A percentile compares a stretch with the other conserved stretches of the same genome.
Evolutionary conservation across 30 jellyfish, hydroid and myxozoan species (phyloP).

Genomic region (Aurelia sp.): DNA sequence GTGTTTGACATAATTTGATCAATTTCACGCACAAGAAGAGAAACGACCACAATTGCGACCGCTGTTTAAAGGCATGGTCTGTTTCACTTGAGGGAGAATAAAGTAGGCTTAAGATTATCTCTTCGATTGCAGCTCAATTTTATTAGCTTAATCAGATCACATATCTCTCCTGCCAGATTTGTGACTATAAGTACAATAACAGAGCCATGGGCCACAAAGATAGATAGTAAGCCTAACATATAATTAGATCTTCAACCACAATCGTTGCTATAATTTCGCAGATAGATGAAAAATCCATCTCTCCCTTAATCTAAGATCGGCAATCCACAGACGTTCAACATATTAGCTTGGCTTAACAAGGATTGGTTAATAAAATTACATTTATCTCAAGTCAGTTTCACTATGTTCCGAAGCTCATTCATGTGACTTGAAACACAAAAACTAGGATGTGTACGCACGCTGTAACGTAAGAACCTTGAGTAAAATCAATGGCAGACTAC

Average conservation of each 20-base stretch:
- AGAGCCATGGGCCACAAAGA: slow-evolving; percentile 8
- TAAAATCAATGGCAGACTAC: no score
- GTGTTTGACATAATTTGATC: no score
- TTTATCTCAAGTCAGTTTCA: slow-evolving; percentile 11
- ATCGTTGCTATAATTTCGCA: slow-evolving; percentile 40
- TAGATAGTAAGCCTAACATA: neutral
- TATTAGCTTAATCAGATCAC: slow-evolving; percentile 52
- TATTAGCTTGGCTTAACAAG: slow-evolving; percentile 62
- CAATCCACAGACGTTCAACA: slow-evolving; percentile 50
- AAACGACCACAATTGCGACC: no score
- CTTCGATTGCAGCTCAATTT: slow-evolving; percentile 39
- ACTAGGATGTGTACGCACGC: neutral
- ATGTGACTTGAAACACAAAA: neutral
- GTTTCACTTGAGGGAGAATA: no score
- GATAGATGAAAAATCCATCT: slow-evolving; percentile 36
- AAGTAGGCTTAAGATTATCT: slow-evolving; percentile 13
- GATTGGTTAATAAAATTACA: slow-evolving; percentile 33
- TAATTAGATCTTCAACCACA: slow-evolving; percentile 57
- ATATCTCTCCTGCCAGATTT: slow-evolving; percentile 32
- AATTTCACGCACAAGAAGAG: no score
- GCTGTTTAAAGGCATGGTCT: no score
- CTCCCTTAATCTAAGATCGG: slow-evolving; percentile 6
- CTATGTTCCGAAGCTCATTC: slow-evolving; percentile 4
- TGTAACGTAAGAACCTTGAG: no score
- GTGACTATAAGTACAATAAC: slow-evolving; percentile 43